Evolutionary conservation across 2,888 invertebrate genomes (phyloP).

Genomic region (Scotopteryx bipunctaria): DNA sequence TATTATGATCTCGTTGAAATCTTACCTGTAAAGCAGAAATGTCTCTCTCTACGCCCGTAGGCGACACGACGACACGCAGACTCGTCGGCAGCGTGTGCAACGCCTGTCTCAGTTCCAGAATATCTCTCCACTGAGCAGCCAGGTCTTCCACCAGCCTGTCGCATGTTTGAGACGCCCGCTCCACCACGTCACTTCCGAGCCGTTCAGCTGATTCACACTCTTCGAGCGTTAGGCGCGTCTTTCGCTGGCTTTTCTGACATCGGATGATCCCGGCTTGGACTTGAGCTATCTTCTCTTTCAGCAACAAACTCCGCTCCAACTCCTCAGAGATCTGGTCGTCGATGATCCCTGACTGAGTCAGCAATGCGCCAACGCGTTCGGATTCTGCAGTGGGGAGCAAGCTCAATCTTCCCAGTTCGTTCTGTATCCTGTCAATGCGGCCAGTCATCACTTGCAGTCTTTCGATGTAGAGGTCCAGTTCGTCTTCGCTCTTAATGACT

Average conservation of each 20-base stretch:
- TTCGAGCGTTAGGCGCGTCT: conserved; percentile 86
- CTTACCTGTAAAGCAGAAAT: conserved; percentile 84
- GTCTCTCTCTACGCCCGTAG: conserved; percentile 89
- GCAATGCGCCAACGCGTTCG: conserved; percentile 88
- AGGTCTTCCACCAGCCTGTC: conserved; percentile 88
- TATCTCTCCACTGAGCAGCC: conserved; percentile 89
- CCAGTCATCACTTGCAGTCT: conserved; percentile 89
- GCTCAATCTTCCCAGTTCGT: conserved; percentile 90
- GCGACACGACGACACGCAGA: conserved; percentile 89
- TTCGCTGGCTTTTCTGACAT: conserved; percentile 87
- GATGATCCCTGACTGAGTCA: conserved; percentile 87
- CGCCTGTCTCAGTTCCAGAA: conserved; percentile 88
- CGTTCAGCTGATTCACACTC: conserved; percentile 89
- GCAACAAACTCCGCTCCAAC: conserved; percentile 87
- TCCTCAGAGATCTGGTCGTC: conserved; percentile 90
- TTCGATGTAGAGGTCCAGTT: conserved; percentile 91
- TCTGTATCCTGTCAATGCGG: conserved; percentile 90
- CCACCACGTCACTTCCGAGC: conserved; percentile 89
- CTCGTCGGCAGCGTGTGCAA: conserved; percentile 90
- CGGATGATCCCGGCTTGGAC: conserved; percentile 88
- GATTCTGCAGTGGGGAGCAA: conserved; percentile 89
- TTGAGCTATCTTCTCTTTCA: conserved; percentile 89
- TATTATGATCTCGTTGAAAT: too few species aligned
- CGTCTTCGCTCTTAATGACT: conserved; percentile 92
- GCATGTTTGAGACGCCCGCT: conserved; percentile 89